Base-by-base conservation (phyloP, 1,140 invertebrate genomes). In the Holotrichia oblita region DNA sequence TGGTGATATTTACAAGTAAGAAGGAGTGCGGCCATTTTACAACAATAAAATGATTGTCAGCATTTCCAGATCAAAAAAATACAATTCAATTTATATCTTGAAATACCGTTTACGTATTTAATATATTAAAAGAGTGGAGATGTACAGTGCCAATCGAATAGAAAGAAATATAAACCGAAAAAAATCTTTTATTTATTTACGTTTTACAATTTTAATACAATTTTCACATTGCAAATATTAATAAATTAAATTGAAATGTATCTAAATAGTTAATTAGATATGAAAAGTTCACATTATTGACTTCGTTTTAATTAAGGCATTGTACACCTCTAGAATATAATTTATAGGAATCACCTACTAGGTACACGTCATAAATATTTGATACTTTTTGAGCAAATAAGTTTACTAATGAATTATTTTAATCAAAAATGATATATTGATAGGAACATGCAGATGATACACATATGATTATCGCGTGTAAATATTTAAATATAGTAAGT, bases 1-100 rank as follows among this genome's bases (percentile, higher is more conserved):
- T 17, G 42, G 48, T 55, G 7, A 17, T 55, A 55, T 55, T 55
- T 55, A 55, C 48, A 55, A 55, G n/a, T 55, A 55, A 55, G 17
- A 17, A 55, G 48, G n/a, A 17, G 48, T 55, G 48, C 48, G 6
- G 48, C 48, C n/a, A n/a, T 55, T 55, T 55, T 55, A 69, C 10
- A 27, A 27, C 10, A 34, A 69, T 69, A 34, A 69, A 69, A 69
- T 69, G 61, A 69, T 69, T 69, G 61, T 69, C 61, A 69, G 61
- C 61, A 69, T 69, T 69, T 69, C 61, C 61, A 69, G 22, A 69
- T 69, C 61, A 69, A 22, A 69, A 14, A 69, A 69, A 14, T 27
- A 69, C n/a, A 2, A 10, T 27, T 3, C 17, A 55, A 55, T 55
- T 14, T n/a, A 34, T 34, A 55, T 55, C 48, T 55, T 55, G 48